These are phyloP conservation scores for Periplaneta americana DNA, from an alignment of 1,140 invertebrate genomes.

Conservation along the genomic window DNA sequence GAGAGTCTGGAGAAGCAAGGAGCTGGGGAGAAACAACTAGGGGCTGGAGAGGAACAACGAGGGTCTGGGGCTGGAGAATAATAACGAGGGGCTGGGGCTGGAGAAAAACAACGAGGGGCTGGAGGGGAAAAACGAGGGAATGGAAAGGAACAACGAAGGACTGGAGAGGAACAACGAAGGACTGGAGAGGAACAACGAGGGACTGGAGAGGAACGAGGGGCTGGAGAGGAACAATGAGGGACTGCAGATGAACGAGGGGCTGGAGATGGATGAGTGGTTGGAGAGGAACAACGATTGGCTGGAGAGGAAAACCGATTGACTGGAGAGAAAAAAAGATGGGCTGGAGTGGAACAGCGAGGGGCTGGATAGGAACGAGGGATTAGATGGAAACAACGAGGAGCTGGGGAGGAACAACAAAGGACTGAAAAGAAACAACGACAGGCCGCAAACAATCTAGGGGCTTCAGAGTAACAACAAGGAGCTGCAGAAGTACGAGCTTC, in stretches of 20 bases:
- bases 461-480: background rate
- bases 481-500: too few relatives aligned
- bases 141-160: background rate
- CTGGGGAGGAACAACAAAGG: background rate
- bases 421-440: background rate
- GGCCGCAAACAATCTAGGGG: background rate
- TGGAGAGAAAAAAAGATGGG: background rate
- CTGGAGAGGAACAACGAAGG: background rate
- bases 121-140: too few relatives aligned
- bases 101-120: too few relatives aligned
- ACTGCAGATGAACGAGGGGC: background rate
- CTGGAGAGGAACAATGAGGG: background rate
- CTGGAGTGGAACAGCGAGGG: background rate
- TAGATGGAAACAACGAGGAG: background rate
- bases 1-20: too few relatives aligned
- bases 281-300: background rate
- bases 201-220: background rate
- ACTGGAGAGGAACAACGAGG: background rate
- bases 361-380: background rate
- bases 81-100: too few relatives aligned
- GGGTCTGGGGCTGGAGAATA: too few relatives aligned
- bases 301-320: too few relatives aligned
- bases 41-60: too few relatives aligned
- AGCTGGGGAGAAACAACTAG: too few relatives aligned
- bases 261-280: background rate